phyloP scores from a whole-genome alignment of 1,140 invertebrate genomes.

The Bombus confusus region DNA sequence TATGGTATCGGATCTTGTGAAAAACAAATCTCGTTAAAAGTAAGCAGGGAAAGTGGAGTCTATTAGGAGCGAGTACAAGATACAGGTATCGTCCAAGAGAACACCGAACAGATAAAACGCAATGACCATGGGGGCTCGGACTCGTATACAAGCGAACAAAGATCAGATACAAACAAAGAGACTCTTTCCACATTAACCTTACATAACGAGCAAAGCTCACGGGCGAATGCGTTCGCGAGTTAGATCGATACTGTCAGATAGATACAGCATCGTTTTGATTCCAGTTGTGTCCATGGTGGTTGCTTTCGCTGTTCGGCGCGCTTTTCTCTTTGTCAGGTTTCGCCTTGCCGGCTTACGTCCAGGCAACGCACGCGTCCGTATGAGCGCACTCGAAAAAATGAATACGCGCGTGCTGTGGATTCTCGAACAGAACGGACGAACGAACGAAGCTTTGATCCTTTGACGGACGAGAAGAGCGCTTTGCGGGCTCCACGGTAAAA shows the following conservation, averaged over 20 bases:
- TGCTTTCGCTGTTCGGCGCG: background rate
- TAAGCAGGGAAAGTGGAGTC: conserved; percentile 31
- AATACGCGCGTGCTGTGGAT: background rate
- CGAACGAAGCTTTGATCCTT: too few relatives aligned
- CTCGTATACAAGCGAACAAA: conserved; percentile 12
- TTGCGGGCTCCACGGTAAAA: conserved; percentile 8
- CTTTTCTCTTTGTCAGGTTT: conserved; percentile 13
- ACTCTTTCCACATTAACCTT: conserved; percentile 43
- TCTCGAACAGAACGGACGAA: background rate
- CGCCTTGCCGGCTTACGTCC: conserved; percentile 10
- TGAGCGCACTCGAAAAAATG: conserved; percentile 26
- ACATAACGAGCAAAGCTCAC: conserved; percentile 25
- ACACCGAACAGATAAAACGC: conserved; percentile 12
- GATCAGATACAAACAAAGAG: conserved; percentile 39
- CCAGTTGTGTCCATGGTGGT: conserved; percentile 1
- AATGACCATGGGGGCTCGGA: background rate
- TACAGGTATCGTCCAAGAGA: background rate
- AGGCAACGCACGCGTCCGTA: background rate
- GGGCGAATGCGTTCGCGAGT: background rate
- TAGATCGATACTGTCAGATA: conserved; percentile 35
- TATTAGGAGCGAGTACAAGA: background rate
- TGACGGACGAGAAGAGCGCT: conserved; percentile 10
- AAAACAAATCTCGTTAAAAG: conserved; percentile 53
- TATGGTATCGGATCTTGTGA: background rate
- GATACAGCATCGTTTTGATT: conserved; percentile 21